Base-by-base conservation (phyloP, 2,888 invertebrate species). In the Andricus curvator region DNA sequence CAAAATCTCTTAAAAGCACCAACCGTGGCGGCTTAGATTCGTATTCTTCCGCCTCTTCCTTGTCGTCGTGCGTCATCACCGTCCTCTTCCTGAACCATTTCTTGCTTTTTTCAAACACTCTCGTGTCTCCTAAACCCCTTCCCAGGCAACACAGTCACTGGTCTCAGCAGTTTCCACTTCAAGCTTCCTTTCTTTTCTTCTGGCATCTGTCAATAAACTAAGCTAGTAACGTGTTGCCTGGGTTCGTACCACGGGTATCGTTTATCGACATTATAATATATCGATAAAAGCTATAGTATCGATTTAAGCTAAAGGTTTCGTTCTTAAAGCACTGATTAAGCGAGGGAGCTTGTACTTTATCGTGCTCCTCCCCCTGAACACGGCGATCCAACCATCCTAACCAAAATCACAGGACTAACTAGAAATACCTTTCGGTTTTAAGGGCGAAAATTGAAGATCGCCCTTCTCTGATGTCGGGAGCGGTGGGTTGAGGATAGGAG, bases 321-420 rank as follows among this genome's bases (percentile, higher is more conserved):
- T 90, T 90, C 91, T 92, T 92, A 92, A 92, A 92, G 92, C 92
- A 92, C 92, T 92, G 92, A 92, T 92, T 92, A 92, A 92, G 89
- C 90, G 91, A 92, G 92, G 92, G 92, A 92, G 92, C 87, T 88
- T 88, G 88, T 91, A 79, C 82, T 90, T 92, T 92, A 92, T 90
- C 91, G 92, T 92, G 91, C 89, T 86, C 89, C 91, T 89, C 90
- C 90, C 90, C 89, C 85, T 22, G 89, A 88, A 89, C 92, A 92
- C 92, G 90, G 77, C 77, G 82, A 83, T 81, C 86, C 85, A 87
- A 87, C 89, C 89, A 87, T 91, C 91, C 91, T 92, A 92, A 92
- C 89, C 90, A 90, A 92, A 86, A 87, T 87, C 92, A 92, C 92
- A 92, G 92, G 92, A 92, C 92, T 92, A 92, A 92, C 91, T 92